phyloP scores from a whole-genome alignment of 2,113 vertebrate genomes.

The Petrocephalus microphthalmus region DNA sequence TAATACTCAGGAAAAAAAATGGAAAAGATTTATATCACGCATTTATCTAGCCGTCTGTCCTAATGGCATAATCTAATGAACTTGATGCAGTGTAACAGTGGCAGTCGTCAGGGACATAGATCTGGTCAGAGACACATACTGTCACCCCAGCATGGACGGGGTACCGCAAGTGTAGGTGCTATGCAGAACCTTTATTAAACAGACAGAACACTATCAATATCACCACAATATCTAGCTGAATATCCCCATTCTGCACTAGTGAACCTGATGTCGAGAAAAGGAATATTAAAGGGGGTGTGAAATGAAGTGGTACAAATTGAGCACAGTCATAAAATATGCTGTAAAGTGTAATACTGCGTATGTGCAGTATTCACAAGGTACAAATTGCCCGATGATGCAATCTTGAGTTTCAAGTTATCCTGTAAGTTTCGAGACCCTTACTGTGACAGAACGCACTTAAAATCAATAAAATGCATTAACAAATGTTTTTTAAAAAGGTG shows the following conservation, averaged over 20 bases:
- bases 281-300: background rate
- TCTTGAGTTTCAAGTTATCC: background rate
- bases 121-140: background rate
- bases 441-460: background rate
- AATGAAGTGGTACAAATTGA: background rate
- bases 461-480: background rate
- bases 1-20: no score
- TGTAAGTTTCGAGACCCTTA: background rate
- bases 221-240: background rate
- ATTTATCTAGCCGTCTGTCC: no score
- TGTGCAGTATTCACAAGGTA: background rate
- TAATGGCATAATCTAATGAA: no score
- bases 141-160: background rate
- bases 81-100: no score
- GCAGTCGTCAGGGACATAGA: no score
- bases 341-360: background rate
- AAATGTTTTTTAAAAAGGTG: background rate
- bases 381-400: background rate
- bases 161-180: no score
- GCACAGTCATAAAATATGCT: background rate
- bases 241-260: background rate
- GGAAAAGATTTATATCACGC: no score
- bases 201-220: no score
- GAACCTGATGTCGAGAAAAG: background rate
- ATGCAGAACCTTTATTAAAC: background rate